These are phyloP conservation scores for Podilymbus podiceps DNA, from an alignment of 2,113 vertebrate genomes.

Conservation along the genomic window DNA sequence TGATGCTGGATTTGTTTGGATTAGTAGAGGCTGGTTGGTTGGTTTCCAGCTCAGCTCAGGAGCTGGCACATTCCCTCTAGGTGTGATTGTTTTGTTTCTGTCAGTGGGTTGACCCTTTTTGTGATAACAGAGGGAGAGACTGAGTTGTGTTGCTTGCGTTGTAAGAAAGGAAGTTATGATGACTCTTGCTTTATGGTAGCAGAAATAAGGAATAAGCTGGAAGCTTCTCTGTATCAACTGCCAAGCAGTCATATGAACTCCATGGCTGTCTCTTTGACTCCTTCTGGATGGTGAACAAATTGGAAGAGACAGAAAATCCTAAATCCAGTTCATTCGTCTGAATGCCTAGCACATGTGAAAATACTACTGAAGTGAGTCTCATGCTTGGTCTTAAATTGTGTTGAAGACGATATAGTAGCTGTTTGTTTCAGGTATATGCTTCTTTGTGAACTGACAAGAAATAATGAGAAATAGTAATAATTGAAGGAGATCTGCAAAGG, in stretches of 20 bases:
- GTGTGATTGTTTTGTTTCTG: conserved; percentile 34
- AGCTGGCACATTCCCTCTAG: conserved; percentile 16
- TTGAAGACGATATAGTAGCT: background rate
- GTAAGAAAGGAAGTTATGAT: background rate
- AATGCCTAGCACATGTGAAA: background rate
- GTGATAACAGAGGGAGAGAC: background rate
- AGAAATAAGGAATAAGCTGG: background rate
- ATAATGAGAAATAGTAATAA: background rate
- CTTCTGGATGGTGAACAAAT: background rate
- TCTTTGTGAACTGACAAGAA: background rate
- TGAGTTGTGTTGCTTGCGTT: background rate
- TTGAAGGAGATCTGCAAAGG: background rate
- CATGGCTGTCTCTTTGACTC: background rate
- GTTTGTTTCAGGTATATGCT: background rate
- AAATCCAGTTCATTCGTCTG: background rate
- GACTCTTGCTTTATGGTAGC: background rate
- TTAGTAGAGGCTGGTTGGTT: conserved; percentile 54
- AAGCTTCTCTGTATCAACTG: background rate
- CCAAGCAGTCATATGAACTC: background rate
- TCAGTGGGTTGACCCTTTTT: background rate
- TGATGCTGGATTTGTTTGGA: conserved; percentile 62
- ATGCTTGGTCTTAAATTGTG: background rate
- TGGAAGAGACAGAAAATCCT: background rate
- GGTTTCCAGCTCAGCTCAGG: conserved; percentile 42
- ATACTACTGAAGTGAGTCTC: background rate